These are phyloP conservation scores for Pseudomyrmex pallidus DNA, from an alignment of 1,140 invertebrate genomes.

Conservation along the genomic window DNA sequence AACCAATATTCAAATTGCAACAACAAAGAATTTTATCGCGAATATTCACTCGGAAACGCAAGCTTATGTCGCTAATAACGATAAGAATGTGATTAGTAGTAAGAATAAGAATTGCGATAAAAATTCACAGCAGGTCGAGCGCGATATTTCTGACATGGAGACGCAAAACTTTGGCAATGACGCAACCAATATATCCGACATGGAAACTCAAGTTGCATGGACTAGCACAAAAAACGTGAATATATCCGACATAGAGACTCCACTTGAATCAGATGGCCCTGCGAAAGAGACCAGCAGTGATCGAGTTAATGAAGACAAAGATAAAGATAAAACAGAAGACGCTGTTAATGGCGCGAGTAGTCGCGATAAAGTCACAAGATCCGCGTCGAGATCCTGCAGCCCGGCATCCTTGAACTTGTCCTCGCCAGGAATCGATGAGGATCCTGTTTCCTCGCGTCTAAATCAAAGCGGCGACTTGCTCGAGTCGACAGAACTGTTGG, in stretches of 20 bases:
- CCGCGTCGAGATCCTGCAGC: background rate
- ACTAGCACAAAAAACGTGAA: background rate
- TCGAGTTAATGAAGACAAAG: background rate
- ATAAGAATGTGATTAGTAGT: background rate
- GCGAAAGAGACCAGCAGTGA: background rate
- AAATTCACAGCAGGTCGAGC: background rate
- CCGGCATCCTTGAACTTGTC: constrained; percentile 32
- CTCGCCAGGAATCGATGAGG: constrained; percentile 20
- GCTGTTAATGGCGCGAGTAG: background rate
- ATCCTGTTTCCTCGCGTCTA: background rate
- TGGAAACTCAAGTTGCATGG: constrained; percentile 12
- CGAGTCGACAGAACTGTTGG: constrained; percentile 51
- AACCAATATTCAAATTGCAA: background rate
- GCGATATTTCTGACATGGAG: constrained; percentile 38
- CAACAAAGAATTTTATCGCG: background rate
- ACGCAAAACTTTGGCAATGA: constrained; percentile 16
- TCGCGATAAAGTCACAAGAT: background rate
- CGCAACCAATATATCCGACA: background rate
- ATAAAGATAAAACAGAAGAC: background rate
- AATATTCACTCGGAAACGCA: constrained; percentile 34
- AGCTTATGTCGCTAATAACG: background rate
- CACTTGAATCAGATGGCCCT: background rate
- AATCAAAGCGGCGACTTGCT: constrained; percentile 44
- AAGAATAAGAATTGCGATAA: background rate
- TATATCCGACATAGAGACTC: constrained; percentile 23